phyloP scores from a whole-genome alignment of 2,888 invertebrate genomes.

The Emmelina monodactyla region DNA sequence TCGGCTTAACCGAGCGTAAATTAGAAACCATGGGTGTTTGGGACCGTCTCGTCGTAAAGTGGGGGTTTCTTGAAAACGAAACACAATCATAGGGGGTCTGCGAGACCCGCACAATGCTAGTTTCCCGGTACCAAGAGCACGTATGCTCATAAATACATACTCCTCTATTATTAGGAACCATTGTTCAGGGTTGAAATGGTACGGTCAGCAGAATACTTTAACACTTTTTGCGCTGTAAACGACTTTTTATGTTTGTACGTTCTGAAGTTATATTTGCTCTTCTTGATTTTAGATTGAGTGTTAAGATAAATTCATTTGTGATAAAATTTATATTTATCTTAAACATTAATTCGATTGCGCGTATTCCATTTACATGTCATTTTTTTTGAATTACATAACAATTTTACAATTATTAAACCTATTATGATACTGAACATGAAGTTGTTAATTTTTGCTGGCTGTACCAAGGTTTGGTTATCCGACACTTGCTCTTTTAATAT shows the following conservation, averaged over 20 bases:
- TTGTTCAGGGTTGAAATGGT: slow-evolving; percentile 52
- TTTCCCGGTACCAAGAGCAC: slow-evolving; percentile 55
- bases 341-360: not conserved
- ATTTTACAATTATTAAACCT: too few relatives aligned
- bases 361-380: not conserved
- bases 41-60: slow-evolving; percentile 47
- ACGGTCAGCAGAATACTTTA: slow-evolving; percentile 39
- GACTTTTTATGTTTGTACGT: too few relatives aligned
- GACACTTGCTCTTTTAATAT: slow-evolving; percentile 52
- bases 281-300: too few relatives aligned
- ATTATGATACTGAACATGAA: too few relatives aligned
- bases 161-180: slow-evolving; percentile 62
- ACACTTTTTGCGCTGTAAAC: too few relatives aligned
- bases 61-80: slow-evolving; percentile 51
- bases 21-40: slow-evolving; percentile 35
- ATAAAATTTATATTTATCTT: not conserved
- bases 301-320: too few relatives aligned
- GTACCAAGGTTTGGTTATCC: slow-evolving; percentile 57
- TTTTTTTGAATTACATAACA: too few relatives aligned
- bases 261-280: too few relatives aligned
- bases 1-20: slow-evolving; percentile 22
- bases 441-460: too few relatives aligned
- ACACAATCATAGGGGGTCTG: slow-evolving; percentile 64
- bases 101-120: slow-evolving; percentile 41
- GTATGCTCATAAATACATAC: slow-evolving; percentile 63